Conservation (phyloP, 35 echinoderm and acorn worm genomes). For the Apostichopus japonicus region DNA sequence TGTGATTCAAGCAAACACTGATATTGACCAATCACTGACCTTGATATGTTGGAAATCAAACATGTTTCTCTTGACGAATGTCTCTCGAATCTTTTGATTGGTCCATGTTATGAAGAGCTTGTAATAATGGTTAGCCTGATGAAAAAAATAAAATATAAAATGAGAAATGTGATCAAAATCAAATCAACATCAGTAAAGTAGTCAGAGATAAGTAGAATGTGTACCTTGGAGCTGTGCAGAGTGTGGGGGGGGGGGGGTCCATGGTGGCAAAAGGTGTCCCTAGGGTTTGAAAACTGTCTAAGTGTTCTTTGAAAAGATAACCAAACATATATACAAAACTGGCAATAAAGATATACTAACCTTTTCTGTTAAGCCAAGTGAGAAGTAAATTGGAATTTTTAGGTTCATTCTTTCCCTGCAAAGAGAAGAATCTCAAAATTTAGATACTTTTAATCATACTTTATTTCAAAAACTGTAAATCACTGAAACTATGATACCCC, state of each 20-base stretch:
- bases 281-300: background rate
- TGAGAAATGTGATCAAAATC: background rate
- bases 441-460: no score
- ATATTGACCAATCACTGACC: conserved; percentile 50
- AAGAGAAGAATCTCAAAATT: background rate
- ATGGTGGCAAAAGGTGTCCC: background rate
- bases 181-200: no score
- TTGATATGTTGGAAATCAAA: conserved; percentile 99
- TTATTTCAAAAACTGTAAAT: no score
- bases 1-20: no score
- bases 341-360: conserved; percentile 5
- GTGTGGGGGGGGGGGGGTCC: no score
- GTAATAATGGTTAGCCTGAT: conserved; percentile 97
- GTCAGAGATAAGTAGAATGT: no score
- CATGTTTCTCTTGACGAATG: conserved; percentile 95
- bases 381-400: conserved; percentile 97
- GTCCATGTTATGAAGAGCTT: conserved; percentile 99
- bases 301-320: no score
- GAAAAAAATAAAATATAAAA: background rate
- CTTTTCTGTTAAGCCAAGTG: conserved; percentile 94
- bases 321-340: no score
- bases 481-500: no score
- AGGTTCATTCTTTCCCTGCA: conserved; percentile 99
- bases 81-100: conserved; percentile 97
- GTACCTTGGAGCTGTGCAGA: no score